These are phyloP conservation scores for Phytoseiulus persimilis DNA, from an alignment of 2,888 invertebrate genomes.

Conservation along the genomic window DNA sequence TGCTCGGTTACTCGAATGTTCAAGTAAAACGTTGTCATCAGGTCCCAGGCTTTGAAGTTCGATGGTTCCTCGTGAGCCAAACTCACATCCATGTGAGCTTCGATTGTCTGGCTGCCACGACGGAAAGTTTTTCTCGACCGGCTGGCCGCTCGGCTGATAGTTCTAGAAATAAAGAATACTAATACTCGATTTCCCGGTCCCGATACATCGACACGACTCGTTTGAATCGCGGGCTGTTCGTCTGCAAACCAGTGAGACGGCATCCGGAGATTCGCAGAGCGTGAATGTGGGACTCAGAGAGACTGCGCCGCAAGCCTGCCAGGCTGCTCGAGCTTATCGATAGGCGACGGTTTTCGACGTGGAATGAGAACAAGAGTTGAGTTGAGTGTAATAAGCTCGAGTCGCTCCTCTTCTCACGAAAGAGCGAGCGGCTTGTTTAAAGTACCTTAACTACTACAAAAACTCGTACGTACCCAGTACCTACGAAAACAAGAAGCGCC, in stretches of 20 bases:
- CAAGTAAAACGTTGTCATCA: neutral
- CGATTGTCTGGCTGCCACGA: neutral
- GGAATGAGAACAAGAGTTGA: neutral
- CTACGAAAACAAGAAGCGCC: slow-evolving; percentile 5
- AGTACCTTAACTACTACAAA: neutral
- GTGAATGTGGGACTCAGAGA: neutral
- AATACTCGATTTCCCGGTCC: neutral
- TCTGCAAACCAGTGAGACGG: neutral
- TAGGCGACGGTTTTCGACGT: neutral
- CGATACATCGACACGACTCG: neutral
- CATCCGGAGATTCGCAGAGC: neutral
- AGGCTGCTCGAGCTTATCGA: neutral
- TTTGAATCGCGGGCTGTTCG: neutral
- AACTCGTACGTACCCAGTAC: neutral
- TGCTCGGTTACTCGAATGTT: too few relatives aligned
- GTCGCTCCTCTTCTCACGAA: neutral
- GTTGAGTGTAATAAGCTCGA: neutral
- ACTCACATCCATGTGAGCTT: neutral
- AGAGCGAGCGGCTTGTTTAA: neutral
- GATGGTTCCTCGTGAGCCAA: neutral
- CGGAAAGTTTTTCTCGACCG: neutral
- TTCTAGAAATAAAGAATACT: neutral
- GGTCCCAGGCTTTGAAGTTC: neutral
- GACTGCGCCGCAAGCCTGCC: neutral
- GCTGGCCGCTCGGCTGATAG: neutral